Base-by-base conservation (phyloP, 30 jellyfish, hydroid and myxozoan species). In the Aurelia coerulea region DNA sequence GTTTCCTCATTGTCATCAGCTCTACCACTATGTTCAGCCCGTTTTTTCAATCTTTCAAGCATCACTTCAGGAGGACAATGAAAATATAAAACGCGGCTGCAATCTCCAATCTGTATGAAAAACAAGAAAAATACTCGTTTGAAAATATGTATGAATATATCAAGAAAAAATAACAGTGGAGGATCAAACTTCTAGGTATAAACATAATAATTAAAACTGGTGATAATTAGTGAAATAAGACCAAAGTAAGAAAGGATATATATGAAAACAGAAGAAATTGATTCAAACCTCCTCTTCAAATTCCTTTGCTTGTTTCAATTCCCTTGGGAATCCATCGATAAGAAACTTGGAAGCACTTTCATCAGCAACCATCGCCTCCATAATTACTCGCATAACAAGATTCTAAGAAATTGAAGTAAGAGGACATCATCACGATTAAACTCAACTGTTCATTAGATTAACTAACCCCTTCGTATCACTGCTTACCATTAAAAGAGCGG, bases 1-100 rank as follows among this genome's bases (percentile, higher is more conserved):
- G 99, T 89, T 52, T 90, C 99, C 69, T 84, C 95, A 68, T 95
- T 95, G 52, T 95, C 99, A 68, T 95, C 99, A n/a, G 84, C 81
- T 70, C 99, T 89, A 16, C 97, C 97, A 80, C 99, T 95, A 32
- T 58, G 80, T 64, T 64, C 90, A n/a, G 93, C 97, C 10, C 99
- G 89, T 59, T 90, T 81, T 37, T 89, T 66, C 88, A 95, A 62
- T 58, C 92, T 80, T 49, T 85, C 98, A 17, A 64, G 65, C 96
- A 91, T 76, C 17, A 64, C 87, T 9, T 85, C 98, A 0, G 80
- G n/a, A 17, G 92, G 73, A 31, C 95, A 84, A 65, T 77, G 73
- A 41, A 84, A 85, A 74, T 84, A 85, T 68, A 91, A 51, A 0
- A 84, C 96, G 3, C 85, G 77, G 11, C 59, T 88, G 51, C 92